Conservation (phyloP, 2,888 invertebrate species). For the Clivina fossor region DNA sequence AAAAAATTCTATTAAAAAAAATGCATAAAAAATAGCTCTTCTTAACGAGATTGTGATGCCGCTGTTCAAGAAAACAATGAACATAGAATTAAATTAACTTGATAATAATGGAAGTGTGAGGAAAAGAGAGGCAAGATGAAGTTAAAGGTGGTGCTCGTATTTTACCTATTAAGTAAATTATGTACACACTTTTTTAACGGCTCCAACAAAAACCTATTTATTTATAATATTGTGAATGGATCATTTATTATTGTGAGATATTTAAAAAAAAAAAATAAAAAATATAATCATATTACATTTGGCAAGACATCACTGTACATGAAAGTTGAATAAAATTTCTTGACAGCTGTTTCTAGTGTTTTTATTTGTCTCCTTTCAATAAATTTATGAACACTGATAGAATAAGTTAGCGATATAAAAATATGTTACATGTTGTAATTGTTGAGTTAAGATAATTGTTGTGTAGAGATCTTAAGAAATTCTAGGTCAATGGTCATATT, state of each 20-base stretch:
- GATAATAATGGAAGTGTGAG: not conserved
- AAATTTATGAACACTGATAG: no score
- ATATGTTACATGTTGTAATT: no score
- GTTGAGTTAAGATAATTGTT: no score
- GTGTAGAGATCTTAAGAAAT: not conserved
- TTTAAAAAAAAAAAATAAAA: conserved; percentile 30
- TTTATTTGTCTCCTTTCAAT: no score
- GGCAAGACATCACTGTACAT: conserved; percentile 34
- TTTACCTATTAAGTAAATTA: conserved; percentile 28
- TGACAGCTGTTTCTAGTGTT: conserved; percentile 25
- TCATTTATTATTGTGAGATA: conserved; percentile 27
- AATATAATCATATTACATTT: conserved; percentile 33
- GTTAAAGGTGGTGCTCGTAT: conserved; percentile 28
- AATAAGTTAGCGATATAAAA: no score
- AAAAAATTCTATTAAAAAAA: no score
- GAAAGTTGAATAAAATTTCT: conserved; percentile 35
- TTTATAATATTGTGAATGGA: conserved; percentile 30
- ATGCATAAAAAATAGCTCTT: conserved; percentile 30
- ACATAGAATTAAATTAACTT: conserved; percentile 5
- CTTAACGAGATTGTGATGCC: conserved; percentile 32
- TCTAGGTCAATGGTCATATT: no score
- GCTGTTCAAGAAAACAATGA: conserved; percentile 31
- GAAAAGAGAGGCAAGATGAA: conserved; percentile 9
- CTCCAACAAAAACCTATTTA: conserved; percentile 29
- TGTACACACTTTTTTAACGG: conserved; percentile 30